Conservation (phyloP, 2,888 invertebrate genomes). For the Eristalis intricaria region DNA sequence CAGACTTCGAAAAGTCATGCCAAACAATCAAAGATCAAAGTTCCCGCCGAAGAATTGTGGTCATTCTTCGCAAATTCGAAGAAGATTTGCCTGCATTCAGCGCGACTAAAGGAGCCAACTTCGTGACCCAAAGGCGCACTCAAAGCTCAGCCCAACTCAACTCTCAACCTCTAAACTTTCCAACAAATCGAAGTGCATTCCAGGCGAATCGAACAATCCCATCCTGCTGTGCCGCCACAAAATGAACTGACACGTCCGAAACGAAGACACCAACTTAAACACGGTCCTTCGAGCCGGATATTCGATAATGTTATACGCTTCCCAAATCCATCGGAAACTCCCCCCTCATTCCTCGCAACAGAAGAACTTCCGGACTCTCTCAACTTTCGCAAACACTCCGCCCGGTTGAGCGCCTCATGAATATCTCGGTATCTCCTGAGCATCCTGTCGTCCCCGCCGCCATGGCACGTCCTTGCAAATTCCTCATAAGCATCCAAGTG, state of each 20-base stretch:
- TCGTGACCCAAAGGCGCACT: too few relatives aligned
- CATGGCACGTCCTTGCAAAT: constrained; percentile 1
- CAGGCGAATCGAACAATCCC: neutral
- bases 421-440: neutral
- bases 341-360: neutral
- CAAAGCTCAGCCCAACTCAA: too few relatives aligned
- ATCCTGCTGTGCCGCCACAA: neutral
- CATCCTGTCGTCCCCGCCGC: neutral
- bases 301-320: neutral
- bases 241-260: neutral
- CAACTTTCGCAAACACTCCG: neutral
- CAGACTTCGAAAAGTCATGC: too few relatives aligned
- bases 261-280: neutral
- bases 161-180: neutral
- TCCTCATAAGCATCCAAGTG: constrained; percentile 21
- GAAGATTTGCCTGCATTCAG: neutral
- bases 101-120: too few relatives aligned
- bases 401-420: neutral
- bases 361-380: neutral
- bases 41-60: neutral
- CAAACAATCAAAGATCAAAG: too few relatives aligned
- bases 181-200: neutral
- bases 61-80: neutral
- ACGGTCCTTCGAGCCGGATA: neutral
- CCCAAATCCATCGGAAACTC: neutral